Evolutionary conservation across 2,113 vertebrate species (phyloP).

Genomic region (Sitta europaea): DNA sequence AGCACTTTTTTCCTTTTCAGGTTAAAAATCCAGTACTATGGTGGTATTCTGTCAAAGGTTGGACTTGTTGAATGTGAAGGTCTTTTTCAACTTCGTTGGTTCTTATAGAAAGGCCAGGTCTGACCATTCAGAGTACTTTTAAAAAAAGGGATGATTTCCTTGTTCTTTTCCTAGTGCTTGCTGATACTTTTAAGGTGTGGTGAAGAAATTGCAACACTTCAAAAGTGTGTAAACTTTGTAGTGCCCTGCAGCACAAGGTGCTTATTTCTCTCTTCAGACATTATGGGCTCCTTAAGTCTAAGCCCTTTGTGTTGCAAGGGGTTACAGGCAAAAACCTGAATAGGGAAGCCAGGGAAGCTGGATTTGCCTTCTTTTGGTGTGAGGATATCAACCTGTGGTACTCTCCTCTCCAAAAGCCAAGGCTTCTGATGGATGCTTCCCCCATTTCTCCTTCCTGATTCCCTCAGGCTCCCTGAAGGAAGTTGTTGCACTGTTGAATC

Average conservation of each 20-base stretch:
- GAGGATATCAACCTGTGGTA: not conserved
- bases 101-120: not conserved
- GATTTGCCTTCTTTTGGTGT: not conserved
- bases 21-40: not conserved
- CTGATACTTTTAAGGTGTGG: rapidly evolving
- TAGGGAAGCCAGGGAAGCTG: not conserved
- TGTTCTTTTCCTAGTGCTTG: not conserved
- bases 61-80: not conserved
- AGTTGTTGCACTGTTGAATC: not conserved
- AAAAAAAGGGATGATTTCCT: not conserved
- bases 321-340: not conserved
- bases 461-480: not conserved
- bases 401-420: not conserved
- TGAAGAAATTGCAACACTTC: rapidly evolving
- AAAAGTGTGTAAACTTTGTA: rapidly evolving
- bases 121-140: not conserved
- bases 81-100: not conserved
- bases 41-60: not conserved
- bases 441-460: not conserved
- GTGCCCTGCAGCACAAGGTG: rapidly evolving
- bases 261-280: not conserved
- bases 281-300: not conserved
- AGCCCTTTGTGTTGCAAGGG: not conserved
- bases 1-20: not conserved
- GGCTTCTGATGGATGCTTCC: too few relatives aligned